These are phyloP conservation scores for Amiota mariae DNA, from an alignment of 2,888 invertebrate species.

Conservation along the genomic window DNA sequence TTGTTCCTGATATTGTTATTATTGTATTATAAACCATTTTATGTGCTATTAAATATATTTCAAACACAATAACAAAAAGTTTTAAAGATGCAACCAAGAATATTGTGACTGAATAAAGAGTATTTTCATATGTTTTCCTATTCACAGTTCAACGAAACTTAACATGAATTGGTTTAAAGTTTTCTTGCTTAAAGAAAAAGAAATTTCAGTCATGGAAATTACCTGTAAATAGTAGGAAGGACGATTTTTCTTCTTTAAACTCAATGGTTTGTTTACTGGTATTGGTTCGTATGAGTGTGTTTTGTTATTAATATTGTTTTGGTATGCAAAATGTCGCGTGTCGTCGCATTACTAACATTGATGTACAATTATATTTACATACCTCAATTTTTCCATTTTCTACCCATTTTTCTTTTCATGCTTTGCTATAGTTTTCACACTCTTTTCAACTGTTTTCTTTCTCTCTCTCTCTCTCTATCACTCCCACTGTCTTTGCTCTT, in stretches of 20 bases:
- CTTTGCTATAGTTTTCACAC: slow-evolving; percentile 29
- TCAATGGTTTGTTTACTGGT: too few species aligned
- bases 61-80: not conserved
- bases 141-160: too few species aligned
- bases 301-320: not conserved
- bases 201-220: too few species aligned
- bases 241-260: too few species aligned
- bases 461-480: slow-evolving; percentile 40
- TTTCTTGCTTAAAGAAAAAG: not conserved
- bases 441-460: slow-evolving; percentile 43
- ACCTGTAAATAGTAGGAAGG: too few species aligned
- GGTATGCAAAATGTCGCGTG: slow-evolving; percentile 61
- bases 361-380: not conserved
- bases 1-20: too few species aligned
- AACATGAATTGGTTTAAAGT: not conserved
- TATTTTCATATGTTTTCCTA: not conserved
- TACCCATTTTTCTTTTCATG: slow-evolving; percentile 53
- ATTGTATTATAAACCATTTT: too few species aligned
- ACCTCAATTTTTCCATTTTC: slow-evolving; percentile 33
- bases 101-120: not conserved
- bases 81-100: not conserved
- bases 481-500: slow-evolving; percentile 8
- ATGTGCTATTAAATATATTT: too few species aligned
- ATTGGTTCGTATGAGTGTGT: too few species aligned
- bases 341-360: slow-evolving; percentile 61